Base-by-base conservation (phyloP, 2,113 vertebrate genomes). In the Jacana jacana region DNA sequence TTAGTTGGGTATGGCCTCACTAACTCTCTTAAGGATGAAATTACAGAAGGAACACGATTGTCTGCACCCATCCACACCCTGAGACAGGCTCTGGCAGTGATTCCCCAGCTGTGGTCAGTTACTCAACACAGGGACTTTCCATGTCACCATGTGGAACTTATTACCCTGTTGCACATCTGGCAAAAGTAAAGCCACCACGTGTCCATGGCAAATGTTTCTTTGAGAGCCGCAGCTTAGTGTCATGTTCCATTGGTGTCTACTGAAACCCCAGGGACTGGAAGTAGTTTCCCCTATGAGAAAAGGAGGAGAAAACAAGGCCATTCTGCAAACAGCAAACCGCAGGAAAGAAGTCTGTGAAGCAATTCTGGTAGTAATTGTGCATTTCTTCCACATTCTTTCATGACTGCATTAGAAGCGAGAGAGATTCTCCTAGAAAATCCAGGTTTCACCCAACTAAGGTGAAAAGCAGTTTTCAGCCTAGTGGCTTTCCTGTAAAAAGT, bases 11-110 rank as follows among this genome's bases (percentile, higher is more conserved):
- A 27, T 13, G 71, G 88, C 54, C 77, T 46, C 4, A 13, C 7
- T 4, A 35, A 2, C 64, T 35, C 30, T 40, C 28, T 6, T 9
- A 48, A 76, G 66, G 61, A 25, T 20, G 18, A 9, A 13, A 24
- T 5, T 88, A 80, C 39, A 64, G 84, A 18, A 72, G 42, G 57
- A 52, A 14, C 51, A 11, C 0, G 17, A 2, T 8, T 37, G 30
- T 42, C 73, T 60, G 71, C 10, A 4, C 15, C 79, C 19, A 0
- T 28, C 33, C 11, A 0, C 1, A 0, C 52, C 66, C 63, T 17
- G 28, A 35, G 40, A 5, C 9, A 13, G 0, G 4, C 55, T 23
- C 11, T 28, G 71, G 76, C 86, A 60, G 31, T 1, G 77, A 31
- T 61, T 90, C 30, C 37, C 35, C 54, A 25, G 17, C 63, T 77